These are phyloP conservation scores for Drosophila quadrilineata DNA, from an alignment of 1,140 invertebrate genomes.

Conservation along the genomic window DNA sequence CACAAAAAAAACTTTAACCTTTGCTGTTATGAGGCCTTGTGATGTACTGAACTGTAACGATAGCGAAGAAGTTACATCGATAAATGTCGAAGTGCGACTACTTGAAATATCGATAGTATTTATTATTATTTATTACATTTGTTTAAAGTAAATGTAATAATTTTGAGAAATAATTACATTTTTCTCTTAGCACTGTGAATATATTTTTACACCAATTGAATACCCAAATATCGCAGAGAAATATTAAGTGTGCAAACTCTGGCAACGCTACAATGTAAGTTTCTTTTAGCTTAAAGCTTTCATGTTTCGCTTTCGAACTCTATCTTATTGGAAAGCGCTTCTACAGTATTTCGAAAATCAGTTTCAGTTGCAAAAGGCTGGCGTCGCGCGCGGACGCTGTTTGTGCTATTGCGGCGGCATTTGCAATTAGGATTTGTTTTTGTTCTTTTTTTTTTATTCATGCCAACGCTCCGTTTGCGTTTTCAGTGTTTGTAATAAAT, in stretches of 20 bases:
- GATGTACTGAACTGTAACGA: too few relatives aligned
- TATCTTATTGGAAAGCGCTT: slow-evolving; percentile 34
- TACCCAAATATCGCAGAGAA: too few relatives aligned
- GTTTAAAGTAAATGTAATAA: too few relatives aligned
- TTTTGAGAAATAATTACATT: too few relatives aligned
- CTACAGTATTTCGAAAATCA: slow-evolving; percentile 32
- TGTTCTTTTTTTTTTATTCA: background rate
- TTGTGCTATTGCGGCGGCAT: slow-evolving; percentile 10
- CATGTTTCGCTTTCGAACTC: slow-evolving; percentile 12
- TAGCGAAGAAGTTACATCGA: too few relatives aligned
- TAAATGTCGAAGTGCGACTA: too few relatives aligned
- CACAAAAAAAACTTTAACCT: too few relatives aligned
- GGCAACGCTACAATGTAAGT: slow-evolving; percentile 12
- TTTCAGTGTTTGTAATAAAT: background rate
- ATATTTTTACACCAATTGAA: too few relatives aligned
- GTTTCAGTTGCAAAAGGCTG: slow-evolving; percentile 47
- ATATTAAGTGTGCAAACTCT: background rate
- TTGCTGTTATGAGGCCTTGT: too few relatives aligned
- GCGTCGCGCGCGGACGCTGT: slow-evolving; percentile 30
- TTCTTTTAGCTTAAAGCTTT: slow-evolving; percentile 12
- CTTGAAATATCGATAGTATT: too few relatives aligned
- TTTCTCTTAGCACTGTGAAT: too few relatives aligned
- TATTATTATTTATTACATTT: too few relatives aligned
- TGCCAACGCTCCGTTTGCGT: slow-evolving; percentile 12
- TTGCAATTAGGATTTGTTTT: slow-evolving; percentile 3